Percentiles rank a stretch among this genome's conserved stretches.
Evolutionary conservation across 2,797 vertebrate genomes (phyloP).

Genomic region (Phataginus tricuspis): DNA sequence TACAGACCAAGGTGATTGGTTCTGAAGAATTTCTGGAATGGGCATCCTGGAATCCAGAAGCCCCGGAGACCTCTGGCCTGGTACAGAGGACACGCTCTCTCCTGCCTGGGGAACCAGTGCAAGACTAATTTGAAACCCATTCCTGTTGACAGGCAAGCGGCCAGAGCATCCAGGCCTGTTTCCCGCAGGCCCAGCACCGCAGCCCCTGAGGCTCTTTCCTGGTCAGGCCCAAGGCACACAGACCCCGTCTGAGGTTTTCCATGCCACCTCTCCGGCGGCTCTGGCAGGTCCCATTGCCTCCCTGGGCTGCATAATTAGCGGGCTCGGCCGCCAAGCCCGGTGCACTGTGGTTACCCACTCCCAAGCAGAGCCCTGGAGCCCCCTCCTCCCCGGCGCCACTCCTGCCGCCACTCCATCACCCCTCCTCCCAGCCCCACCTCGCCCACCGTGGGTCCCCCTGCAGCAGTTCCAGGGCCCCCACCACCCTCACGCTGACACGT

Average conservation of each 20-base stretch:
- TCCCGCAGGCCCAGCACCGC: neutral
- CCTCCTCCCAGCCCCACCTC: neutral
- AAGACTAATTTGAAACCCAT: neutral
- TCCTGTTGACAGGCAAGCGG: neutral
- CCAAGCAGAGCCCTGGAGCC: neutral
- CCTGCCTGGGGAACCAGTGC: neutral
- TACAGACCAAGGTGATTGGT: neutral
- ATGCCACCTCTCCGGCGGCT: neutral
- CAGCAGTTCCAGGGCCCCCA: neutral
- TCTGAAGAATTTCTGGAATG: conserved; percentile 42
- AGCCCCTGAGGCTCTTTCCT: neutral
- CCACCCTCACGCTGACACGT: neutral
- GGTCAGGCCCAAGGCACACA: conserved; percentile 39
- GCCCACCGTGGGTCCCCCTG: neutral
- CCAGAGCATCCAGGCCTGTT: neutral
- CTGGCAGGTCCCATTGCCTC: conserved; percentile 36
- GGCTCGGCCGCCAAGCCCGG: neutral
- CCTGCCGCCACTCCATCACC: neutral
- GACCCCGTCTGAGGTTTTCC: conserved; percentile 53
- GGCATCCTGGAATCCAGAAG: neutral
- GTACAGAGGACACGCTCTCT: neutral
- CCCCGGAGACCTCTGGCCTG: neutral
- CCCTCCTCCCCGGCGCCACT: conserved; percentile 52
- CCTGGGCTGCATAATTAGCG: conserved; percentile 48
- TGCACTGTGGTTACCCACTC: conserved; percentile 5